Conservation (phyloP, 2,113 vertebrate species). For the Malaclemys terrapin region DNA sequence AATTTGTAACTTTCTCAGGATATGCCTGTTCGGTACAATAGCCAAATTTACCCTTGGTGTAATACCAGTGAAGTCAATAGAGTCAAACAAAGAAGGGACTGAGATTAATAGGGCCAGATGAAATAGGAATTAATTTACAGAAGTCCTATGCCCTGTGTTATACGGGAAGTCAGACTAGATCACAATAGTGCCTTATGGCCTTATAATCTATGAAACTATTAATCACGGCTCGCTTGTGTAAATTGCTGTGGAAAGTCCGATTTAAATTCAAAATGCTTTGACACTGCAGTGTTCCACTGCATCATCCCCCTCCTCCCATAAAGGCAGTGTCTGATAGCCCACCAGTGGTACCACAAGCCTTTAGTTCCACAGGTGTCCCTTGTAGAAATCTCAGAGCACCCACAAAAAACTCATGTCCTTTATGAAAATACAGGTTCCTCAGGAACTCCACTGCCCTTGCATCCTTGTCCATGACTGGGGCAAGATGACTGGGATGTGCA, state of each 20-base stretch:
- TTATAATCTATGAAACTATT: neutral
- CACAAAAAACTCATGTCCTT: neutral
- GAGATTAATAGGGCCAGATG: neutral
- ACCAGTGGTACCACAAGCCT: neutral
- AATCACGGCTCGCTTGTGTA: neutral
- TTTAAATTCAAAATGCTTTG: neutral
- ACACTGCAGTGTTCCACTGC: neutral
- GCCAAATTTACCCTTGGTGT: accelerated
- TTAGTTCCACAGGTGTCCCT: neutral
- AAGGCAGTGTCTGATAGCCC: neutral
- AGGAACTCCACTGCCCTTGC: accelerated
- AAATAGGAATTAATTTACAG: neutral
- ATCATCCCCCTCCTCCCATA: neutral
- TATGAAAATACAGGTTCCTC: neutral
- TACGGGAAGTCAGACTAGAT: neutral
- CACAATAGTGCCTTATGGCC: neutral
- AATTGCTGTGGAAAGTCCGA: neutral
- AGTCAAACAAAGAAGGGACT: neutral
- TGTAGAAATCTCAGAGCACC: neutral
- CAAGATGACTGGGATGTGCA: neutral
- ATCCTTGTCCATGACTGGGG: neutral
- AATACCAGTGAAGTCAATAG: accelerated
- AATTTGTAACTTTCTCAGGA: neutral
- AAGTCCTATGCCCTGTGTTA: neutral
- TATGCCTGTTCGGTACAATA: neutral